A percentile compares a stretch with the other conserved stretches of the same genome.
phyloP scores from a whole-genome alignment of 37 sponge, comb jelly and placozoan genomes.

The Sycon ciliatum region DNA sequence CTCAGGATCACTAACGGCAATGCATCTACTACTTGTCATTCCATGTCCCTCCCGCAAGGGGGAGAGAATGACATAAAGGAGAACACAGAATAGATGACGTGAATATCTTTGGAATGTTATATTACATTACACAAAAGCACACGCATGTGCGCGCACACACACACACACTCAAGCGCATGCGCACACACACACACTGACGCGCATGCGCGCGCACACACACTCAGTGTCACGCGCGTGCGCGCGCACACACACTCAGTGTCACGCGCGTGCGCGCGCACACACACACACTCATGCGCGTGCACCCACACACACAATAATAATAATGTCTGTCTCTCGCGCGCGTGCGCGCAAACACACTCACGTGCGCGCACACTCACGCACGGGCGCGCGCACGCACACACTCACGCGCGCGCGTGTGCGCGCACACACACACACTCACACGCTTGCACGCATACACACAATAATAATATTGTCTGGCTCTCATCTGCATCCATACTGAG shows the following conservation, averaged over 20 bases:
- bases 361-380: neutral
- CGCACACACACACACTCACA: too few species aligned
- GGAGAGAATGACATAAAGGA: too few species aligned
- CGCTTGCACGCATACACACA: too few species aligned
- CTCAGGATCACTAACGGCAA: too few species aligned
- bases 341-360: neutral
- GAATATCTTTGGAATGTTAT: neutral
- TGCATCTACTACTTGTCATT: too few species aligned
- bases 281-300: neutral
- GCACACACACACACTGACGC: neutral
- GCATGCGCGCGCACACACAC: neutral
- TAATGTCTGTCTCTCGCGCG: neutral
- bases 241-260: neutral
- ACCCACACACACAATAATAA: neutral
- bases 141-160: neutral
- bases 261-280: neutral
- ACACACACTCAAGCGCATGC: neutral
- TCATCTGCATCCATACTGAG: too few species aligned
- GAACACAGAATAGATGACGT: neutral
- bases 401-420: too few species aligned
- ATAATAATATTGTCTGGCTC: too few species aligned
- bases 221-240: neutral
- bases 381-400: neutral
- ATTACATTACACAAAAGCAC: neutral
- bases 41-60: too few species aligned